Base-by-base conservation (phyloP, 2,113 vertebrate species). In the Oriolus oriolus region DNA sequence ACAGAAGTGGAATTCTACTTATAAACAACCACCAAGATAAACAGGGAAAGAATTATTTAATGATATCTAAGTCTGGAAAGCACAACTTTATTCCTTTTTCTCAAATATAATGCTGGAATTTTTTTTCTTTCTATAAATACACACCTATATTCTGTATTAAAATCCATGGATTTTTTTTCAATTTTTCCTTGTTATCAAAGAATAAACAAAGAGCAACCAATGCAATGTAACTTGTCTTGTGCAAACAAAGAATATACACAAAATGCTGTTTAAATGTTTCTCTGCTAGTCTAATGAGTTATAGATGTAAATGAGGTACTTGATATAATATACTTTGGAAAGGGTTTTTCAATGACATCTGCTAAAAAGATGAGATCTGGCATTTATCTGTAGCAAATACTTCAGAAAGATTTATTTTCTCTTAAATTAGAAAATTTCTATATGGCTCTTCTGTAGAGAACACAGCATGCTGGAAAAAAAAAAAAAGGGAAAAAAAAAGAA, bases 401-500 rank as follows among this genome's bases (percentile, higher is more conserved):
- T 87, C 68, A 83, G 64, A 85, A 87, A 90, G 23, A 87, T 85
- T 61, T 77, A 44, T 60, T 89, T 93, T 89, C n/a, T 69, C 75
- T 90, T 84, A 86, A 91, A 90, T 90, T 73, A 95, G 59, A 45
- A 85, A 74, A 54, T 61, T 76, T 94, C 50, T 87, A 35, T 45
- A 65, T n/a, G 28, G 47, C 57, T 95, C 28, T 69, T 91, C 31
- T 65, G 19, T 42, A 89, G 7, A 60, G 49, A 89, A 89, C 30
- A 77, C 39, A 93, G 42, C 16, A 84, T 45, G 30, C 4, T 53
- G 16, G 14, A 33, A 45, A 70, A 50, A 59, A 31, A 59, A 31
- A 53, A 39, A 6, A 44, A 45, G 7, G 16, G 39, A 33, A 84
- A 39, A 39, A 45, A 63, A 63, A 81, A 68, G 21, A 57, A 47